phyloP scores from a whole-genome alignment of 2,113 vertebrate genomes.

The Pelodiscus sinensis region DNA sequence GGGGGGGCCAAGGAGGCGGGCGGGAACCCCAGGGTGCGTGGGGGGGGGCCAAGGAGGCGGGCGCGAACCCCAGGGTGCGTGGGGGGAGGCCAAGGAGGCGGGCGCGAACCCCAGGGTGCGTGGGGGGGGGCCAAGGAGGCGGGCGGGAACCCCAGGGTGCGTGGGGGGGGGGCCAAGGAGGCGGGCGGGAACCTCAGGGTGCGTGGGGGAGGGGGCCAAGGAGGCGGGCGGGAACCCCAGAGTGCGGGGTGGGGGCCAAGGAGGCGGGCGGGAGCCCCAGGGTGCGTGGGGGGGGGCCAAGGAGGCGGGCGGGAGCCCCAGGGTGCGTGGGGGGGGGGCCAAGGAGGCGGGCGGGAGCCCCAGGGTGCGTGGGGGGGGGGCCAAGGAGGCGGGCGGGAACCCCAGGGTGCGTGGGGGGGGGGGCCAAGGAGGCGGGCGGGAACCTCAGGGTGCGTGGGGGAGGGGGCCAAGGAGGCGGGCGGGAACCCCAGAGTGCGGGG shows the following conservation, averaged over 20 bases:
- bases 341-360: constrained; percentile 98
- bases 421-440: constrained; percentile 95
- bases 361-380: too few relatives aligned
- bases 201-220: too few relatives aligned
- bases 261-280: constrained; percentile 97
- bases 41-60: constrained; percentile 96
- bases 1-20: constrained; percentile 96
- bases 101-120: too few relatives aligned
- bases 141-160: constrained; percentile 96
- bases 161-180: constrained; percentile 95
- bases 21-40: too few relatives aligned
- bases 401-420: too few relatives aligned
- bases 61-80: too few relatives aligned
- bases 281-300: too few relatives aligned
- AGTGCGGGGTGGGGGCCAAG: too few relatives aligned
- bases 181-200: constrained; percentile 97
- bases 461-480: constrained; percentile 95
- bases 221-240: constrained; percentile 97
- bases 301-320: constrained; percentile 96
- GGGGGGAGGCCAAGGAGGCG: constrained; percentile 95
- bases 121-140: constrained; percentile 96
- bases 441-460: too few relatives aligned
- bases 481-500: too few relatives aligned
- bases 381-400: constrained; percentile 97
- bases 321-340: too few relatives aligned